Conservation (phyloP, 2,797 vertebrate genomes). For the Tympanoctomys barrerae region DNA sequence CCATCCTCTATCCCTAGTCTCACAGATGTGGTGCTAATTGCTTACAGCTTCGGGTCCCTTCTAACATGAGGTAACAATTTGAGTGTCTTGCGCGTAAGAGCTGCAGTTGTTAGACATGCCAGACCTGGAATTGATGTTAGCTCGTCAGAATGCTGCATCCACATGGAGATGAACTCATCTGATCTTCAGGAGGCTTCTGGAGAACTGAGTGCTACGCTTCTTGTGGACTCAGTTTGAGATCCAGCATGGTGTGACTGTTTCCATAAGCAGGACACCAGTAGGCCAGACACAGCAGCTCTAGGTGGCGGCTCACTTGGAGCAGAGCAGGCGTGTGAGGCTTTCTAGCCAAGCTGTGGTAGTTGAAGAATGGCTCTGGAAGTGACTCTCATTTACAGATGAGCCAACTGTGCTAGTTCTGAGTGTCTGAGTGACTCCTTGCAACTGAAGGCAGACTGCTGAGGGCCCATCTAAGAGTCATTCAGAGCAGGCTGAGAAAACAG, state of each 20-base stretch:
- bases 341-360: neutral
- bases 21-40: slow-evolving; percentile 82
- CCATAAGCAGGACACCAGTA: slow-evolving; percentile 13
- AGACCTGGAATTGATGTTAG: neutral
- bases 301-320: slow-evolving; percentile 33
- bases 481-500: neutral
- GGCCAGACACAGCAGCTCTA: slow-evolving; percentile 51
- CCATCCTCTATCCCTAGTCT: slow-evolving; percentile 35
- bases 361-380: slow-evolving; percentile 13
- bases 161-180: neutral
- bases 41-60: slow-evolving; percentile 79
- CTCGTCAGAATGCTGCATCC: slow-evolving; percentile 60
- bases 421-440: neutral
- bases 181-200: slow-evolving; percentile 46
- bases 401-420: neutral
- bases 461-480: slow-evolving; percentile 11
- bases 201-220: slow-evolving; percentile 40
- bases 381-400: neutral
- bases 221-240: neutral
- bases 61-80: slow-evolving; percentile 80
- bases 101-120: slow-evolving; percentile 75
- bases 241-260: slow-evolving; percentile 68
- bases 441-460: neutral
- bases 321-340: slow-evolving; percentile 57
- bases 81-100: slow-evolving; percentile 48